Conservation (phyloP, 2,888 invertebrate genomes). For the Pyrrhosoma nymphula region DNA sequence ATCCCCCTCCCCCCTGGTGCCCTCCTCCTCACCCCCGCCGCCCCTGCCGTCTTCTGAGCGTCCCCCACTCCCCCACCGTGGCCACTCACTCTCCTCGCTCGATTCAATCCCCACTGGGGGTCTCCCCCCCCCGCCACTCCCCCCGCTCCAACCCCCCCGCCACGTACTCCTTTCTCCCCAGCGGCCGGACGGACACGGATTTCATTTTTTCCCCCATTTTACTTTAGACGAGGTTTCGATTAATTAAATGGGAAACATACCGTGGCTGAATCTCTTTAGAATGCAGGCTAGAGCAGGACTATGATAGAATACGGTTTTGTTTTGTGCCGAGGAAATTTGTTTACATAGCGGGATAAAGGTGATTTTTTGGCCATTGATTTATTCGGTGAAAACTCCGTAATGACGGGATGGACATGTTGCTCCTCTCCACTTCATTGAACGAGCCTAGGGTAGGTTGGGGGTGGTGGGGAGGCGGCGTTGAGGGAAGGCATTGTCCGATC, state of each 20-base stretch:
- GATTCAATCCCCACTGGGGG: not conserved
- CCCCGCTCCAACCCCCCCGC: not conserved
- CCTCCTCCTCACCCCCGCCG: not conserved
- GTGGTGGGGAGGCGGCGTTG: too few relatives aligned
- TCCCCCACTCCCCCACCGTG: not conserved
- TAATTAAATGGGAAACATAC: conserved; percentile 65
- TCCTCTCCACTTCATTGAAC: too few relatives aligned
- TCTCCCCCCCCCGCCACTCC: not conserved
- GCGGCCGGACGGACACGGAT: conserved; percentile 13
- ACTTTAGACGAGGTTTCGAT: conserved; percentile 31
- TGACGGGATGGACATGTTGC: not conserved
- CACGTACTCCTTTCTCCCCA: not conserved
- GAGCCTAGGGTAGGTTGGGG: not conserved
- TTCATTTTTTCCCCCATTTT: conserved; percentile 17
- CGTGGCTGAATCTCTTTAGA: conserved; percentile 46
- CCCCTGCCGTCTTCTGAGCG: not conserved
- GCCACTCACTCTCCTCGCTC: conserved; percentile 2
- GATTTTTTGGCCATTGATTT: not conserved
- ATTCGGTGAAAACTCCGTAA: not conserved
- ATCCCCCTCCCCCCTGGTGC: not conserved
- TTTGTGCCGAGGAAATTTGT: not conserved
- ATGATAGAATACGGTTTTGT: conserved; percentile 3
- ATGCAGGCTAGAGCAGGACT: conserved; percentile 30
- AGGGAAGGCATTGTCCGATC: not conserved
- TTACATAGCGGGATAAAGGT: not conserved